Evolutionary conservation across 1,140 invertebrate species (phyloP).

Genomic region (Drosophila nigromelanica): DNA sequence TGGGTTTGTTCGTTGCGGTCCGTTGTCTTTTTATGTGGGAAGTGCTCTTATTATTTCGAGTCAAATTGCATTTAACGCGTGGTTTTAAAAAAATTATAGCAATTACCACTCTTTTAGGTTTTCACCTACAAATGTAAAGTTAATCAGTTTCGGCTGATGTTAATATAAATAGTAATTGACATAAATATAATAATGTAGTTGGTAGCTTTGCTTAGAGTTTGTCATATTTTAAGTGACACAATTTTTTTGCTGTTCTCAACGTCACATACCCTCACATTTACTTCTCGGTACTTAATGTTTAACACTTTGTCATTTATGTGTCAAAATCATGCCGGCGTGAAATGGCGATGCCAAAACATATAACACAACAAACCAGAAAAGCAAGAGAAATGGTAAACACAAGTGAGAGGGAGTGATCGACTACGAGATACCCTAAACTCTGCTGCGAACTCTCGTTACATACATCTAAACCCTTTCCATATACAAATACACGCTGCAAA

Average conservation of each 20-base stretch:
- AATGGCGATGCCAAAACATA: slow-evolving; percentile 37
- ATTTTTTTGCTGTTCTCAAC: slow-evolving; percentile 36
- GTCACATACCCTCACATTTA: background rate
- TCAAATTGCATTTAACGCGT: no score
- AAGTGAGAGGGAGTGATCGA: no score
- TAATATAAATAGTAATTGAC: background rate
- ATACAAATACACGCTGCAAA: no score
- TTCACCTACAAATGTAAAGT: slow-evolving; percentile 57
- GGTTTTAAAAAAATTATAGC: no score
- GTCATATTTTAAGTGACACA: slow-evolving; percentile 46
- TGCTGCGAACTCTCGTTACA: no score
- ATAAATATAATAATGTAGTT: background rate
- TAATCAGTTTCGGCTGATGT: slow-evolving; percentile 40
- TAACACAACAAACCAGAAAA: slow-evolving; percentile 6
- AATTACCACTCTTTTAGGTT: slow-evolving; percentile 6
- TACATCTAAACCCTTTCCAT: no score
- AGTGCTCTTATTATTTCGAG: no score
- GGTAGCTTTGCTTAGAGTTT: background rate
- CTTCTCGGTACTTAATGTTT: slow-evolving; percentile 44
- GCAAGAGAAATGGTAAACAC: background rate
- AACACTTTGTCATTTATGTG: slow-evolving; percentile 75
- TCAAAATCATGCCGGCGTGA: slow-evolving; percentile 70
- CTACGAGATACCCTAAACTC: no score
- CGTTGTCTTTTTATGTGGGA: no score
- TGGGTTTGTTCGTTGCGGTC: no score